Evolutionary conservation across 2,797 vertebrate species (phyloP).

Genomic region (Takifugu rubripes): DNA sequence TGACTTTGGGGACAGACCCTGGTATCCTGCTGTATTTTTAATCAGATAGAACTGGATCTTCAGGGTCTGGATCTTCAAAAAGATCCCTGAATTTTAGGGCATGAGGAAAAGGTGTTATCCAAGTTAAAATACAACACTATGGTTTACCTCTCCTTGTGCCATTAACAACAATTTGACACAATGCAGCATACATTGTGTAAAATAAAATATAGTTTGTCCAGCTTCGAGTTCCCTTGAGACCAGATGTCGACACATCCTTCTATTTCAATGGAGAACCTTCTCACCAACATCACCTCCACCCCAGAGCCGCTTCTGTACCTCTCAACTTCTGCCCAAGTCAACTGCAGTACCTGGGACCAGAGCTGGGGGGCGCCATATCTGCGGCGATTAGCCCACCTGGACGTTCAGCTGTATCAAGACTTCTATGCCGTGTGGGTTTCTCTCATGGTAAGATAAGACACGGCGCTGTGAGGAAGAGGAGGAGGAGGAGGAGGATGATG

Average conservation of each 20-base stretch:
- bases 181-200: too few species aligned
- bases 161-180: too few species aligned
- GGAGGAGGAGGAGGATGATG: too few species aligned
- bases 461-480: neutral
- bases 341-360: slow-evolving; percentile 59
- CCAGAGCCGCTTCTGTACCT: neutral
- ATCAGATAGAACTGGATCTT: too few species aligned
- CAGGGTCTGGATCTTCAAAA: too few species aligned
- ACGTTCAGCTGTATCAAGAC: slow-evolving; percentile 74
- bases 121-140: too few species aligned
- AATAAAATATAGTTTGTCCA: neutral
- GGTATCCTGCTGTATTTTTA: neutral
- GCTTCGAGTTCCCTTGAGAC: neutral
- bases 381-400: slow-evolving; percentile 77
- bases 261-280: slow-evolving; percentile 43
- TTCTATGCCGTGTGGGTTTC: slow-evolving; percentile 85
- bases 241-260: slow-evolving; percentile 1
- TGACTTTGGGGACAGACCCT: slow-evolving; percentile 40
- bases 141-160: too few species aligned
- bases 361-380: slow-evolving; percentile 65
- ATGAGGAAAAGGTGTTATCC: too few species aligned
- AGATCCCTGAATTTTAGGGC: too few species aligned
- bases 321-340: slow-evolving; percentile 15
- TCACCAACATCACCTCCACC: slow-evolving; percentile 29
- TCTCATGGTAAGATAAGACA: slow-evolving; percentile 70